These are phyloP conservation scores for Ptilorrhoa leucosticta DNA, from an alignment of 2,113 vertebrate genomes.

Conservation along the genomic window DNA sequence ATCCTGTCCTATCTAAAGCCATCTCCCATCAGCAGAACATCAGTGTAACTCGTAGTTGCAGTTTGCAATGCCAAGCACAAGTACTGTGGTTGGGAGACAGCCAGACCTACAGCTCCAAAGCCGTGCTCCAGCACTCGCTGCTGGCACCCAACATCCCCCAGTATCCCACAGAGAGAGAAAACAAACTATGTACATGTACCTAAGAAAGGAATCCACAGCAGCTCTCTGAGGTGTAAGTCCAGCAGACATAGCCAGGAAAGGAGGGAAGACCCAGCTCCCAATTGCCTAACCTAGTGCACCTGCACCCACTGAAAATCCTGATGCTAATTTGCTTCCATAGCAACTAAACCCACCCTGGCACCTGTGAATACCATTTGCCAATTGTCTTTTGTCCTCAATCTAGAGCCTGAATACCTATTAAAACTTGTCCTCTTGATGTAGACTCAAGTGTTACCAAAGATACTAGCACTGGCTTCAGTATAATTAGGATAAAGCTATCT, in stretches of 20 bases:
- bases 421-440: neutral
- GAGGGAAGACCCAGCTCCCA: neutral
- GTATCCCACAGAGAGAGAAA: neutral
- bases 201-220: neutral
- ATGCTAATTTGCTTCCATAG: neutral
- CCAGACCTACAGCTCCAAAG: neutral
- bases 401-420: neutral
- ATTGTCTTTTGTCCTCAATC: neutral
- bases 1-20: neutral
- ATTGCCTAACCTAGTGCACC: neutral
- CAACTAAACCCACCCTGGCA: neutral
- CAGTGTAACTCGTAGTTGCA: neutral
- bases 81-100: accelerated
- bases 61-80: accelerated
- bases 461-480: neutral
- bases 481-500: neutral
- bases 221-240: neutral
- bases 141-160: neutral
- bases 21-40: neutral
- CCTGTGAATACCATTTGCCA: neutral
- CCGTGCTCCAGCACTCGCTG: accelerated
- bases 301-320: neutral
- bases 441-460: neutral
- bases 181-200: accelerated
- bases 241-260: neutral